phyloP scores from a whole-genome alignment of 2,113 vertebrate species.

The Platysternon megacephalum region DNA sequence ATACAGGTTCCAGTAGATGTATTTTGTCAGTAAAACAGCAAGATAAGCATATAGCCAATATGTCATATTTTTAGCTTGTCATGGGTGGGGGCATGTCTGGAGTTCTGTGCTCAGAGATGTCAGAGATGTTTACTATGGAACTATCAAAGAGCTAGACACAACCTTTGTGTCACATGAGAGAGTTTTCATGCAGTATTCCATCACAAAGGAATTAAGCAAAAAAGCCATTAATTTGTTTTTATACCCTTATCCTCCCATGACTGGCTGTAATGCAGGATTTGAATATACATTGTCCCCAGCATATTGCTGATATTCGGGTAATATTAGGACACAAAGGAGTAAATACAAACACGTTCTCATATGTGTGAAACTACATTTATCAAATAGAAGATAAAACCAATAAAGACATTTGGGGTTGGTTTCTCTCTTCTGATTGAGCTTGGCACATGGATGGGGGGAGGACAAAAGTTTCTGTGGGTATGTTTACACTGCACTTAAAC shows the following conservation, averaged over 20 bases:
- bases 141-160: neutral
- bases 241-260: accelerated
- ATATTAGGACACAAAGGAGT: neutral
- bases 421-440: neutral
- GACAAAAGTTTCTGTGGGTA: neutral
- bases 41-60: neutral
- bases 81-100: neutral
- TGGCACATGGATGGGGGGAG: neutral
- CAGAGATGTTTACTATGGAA: neutral
- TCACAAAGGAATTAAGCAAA: neutral
- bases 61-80: neutral
- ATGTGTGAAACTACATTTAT: neutral
- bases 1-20: accelerated
- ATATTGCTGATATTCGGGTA: neutral
- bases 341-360: neutral
- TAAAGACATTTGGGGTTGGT: neutral
- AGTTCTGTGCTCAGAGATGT: neutral
- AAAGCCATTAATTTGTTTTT: neutral
- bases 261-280: neutral
- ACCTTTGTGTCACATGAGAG: neutral
- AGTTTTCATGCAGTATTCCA: neutral
- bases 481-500: neutral
- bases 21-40: neutral
- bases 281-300: neutral
- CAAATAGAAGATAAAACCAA: neutral